These are phyloP conservation scores for Eupithecia centaureata DNA, from an alignment of 2,888 invertebrate species.

Conservation along the genomic window DNA sequence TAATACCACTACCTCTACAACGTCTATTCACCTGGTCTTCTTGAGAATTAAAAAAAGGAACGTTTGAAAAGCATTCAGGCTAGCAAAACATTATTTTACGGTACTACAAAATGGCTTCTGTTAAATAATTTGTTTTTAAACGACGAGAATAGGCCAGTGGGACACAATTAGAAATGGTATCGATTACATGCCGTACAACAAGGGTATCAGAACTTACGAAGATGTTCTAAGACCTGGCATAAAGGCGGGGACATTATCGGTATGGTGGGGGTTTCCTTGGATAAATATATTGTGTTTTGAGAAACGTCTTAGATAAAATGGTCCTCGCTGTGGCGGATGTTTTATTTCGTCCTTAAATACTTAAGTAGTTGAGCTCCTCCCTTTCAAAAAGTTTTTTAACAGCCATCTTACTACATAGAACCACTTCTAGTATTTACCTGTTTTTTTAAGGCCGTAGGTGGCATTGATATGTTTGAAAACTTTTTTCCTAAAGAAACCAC, in stretches of 20 bases:
- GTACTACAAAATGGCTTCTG: not conserved
- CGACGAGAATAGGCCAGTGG: not conserved
- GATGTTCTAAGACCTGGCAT: not conserved
- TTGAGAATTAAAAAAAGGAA: not conserved
- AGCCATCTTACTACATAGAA: not conserved
- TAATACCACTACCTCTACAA: not conserved
- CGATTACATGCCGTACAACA: not conserved
- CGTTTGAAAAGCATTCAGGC: not conserved
- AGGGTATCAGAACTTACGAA: not conserved
- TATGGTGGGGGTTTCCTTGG: not conserved
- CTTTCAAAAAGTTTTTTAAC: too few species aligned
- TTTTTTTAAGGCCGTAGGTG: not conserved
- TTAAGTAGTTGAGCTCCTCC: too few species aligned
- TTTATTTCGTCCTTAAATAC: too few species aligned
- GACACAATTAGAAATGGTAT: not conserved
- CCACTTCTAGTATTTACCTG: not conserved
- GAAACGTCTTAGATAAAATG: too few species aligned
- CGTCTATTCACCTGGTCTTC: not conserved
- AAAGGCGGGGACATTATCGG: not conserved
- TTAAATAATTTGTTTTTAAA: not conserved
- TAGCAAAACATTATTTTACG: too few species aligned
- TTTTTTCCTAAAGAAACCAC: not conserved
- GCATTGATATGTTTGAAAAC: too few species aligned
- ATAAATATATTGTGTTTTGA: too few species aligned
- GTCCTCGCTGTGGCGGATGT: too few species aligned